Evolutionary conservation across 2,797 vertebrate genomes (phyloP).

Genomic region (Taenioides sp.): DNA sequence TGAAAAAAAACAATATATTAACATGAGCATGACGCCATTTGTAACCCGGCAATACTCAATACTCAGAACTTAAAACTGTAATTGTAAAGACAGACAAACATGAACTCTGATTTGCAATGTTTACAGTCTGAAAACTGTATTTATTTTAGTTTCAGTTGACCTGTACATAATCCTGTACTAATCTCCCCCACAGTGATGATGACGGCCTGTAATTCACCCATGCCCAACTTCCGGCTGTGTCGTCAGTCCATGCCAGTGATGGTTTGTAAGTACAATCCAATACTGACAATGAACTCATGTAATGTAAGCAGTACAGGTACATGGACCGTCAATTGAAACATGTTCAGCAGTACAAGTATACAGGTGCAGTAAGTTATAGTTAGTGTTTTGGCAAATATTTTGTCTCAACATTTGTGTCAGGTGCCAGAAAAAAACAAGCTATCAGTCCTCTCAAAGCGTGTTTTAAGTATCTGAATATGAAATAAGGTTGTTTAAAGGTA

Average conservation of each 20-base stretch:
- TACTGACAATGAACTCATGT: neutral
- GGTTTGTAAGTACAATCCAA: too few species aligned
- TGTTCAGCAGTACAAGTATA: neutral
- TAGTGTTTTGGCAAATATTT: neutral
- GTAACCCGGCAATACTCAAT: too few species aligned
- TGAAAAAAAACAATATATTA: slow-evolving; percentile 30
- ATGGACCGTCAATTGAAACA: neutral
- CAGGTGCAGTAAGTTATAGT: too few species aligned
- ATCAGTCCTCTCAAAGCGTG: neutral
- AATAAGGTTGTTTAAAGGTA: too few species aligned
- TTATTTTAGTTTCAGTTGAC: too few species aligned
- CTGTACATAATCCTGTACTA: neutral
- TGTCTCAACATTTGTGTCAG: neutral
- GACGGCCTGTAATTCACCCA: too few species aligned
- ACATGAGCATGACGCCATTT: slow-evolving; percentile 59
- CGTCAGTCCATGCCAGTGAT: too few species aligned
- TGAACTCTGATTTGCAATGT: neutral
- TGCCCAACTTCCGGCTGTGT: too few species aligned
- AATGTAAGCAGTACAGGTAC: neutral
- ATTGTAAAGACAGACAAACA: neutral
- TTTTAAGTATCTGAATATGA: neutral
- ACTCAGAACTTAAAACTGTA: neutral
- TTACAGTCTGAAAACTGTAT: neutral
- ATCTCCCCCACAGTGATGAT: neutral
- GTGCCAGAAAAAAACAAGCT: neutral